Base-by-base conservation (phyloP, 2,113 vertebrate genomes). In the Ctenomys sociabilis region DNA sequence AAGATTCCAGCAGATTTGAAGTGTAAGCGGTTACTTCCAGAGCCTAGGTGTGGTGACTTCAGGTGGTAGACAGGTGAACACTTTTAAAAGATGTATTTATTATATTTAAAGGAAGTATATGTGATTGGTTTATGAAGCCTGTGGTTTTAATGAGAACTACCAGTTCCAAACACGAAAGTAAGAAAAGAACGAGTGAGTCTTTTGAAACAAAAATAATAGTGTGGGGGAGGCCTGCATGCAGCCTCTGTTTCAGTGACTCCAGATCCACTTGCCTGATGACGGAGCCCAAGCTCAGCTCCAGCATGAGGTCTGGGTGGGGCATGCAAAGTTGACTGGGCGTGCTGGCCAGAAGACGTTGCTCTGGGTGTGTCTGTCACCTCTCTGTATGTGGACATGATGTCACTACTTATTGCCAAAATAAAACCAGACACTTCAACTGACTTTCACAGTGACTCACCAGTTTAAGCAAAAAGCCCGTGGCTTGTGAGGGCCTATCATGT, bases 151-250 rank as follows among this genome's bases (percentile, higher is more conserved):
- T 90, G 26, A n/a, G 16, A 93, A 83, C 37, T 63, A 43, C 43
- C 3, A 43, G 73, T 86, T 93, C 24, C 70, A 83, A 94, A 83
- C 12, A 78, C 0, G 1, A 43, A 32, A n/a, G 1, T 88, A 88
- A 68, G 82, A 72, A 93, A 94, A 90, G 88, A 95, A 96, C 80
- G 35, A 57, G 7, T 3, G 40, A 72, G 90, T 83, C 37, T 70
- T 88, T 94, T 92, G 43, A 45, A 90, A 54, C 72, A 72, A 82
- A 93, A 94, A 80, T 19, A 52, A 21, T 32, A 28, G 32, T 43
- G 26, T 78, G 37, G 82, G 37, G 8, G 28, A 83, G 49, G 30
- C 11, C 4, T 0, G 0, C 0, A 0, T 4, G 3, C 14, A 61
- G 90, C 73, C 0, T 0, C 78, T 17, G 43, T 24, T 22, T 85